Conservation (phyloP, 2,888 invertebrate genomes). For the Agrochola lota region DNA sequence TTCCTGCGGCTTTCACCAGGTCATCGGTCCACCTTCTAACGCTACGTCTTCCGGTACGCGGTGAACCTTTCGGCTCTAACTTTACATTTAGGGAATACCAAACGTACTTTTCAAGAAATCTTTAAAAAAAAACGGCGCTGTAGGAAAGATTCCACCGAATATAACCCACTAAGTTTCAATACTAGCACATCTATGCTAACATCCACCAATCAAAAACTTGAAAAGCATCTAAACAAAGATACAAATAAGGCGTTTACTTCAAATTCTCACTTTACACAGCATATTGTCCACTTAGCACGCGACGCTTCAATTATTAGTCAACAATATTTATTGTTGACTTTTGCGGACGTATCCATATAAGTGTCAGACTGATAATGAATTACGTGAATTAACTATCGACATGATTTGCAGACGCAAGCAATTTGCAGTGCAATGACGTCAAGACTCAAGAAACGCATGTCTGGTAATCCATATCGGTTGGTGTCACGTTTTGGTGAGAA, state of each 20-base stretch:
- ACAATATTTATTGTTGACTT: not conserved
- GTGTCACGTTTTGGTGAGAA: slow-evolving; percentile 19
- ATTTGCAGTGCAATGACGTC: slow-evolving; percentile 30
- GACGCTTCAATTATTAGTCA: slow-evolving; percentile 9
- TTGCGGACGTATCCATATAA: slow-evolving; percentile 25
- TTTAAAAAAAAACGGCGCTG: not conserved
- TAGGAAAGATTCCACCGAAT: not conserved
- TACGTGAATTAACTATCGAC: slow-evolving; percentile 7
- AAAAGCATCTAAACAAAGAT: not conserved
- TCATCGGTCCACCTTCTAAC: no score
- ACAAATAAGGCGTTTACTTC: slow-evolving; percentile 4
- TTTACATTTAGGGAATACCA: no score
- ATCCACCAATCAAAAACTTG: not conserved
- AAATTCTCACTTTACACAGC: not conserved
- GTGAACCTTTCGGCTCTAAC: no score
- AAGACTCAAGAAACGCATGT: slow-evolving; percentile 8
- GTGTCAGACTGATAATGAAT: slow-evolving; percentile 29
- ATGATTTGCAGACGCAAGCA: slow-evolving; percentile 6
- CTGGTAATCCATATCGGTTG: slow-evolving; percentile 15
- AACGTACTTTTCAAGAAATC: not conserved
- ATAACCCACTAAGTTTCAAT: not conserved
- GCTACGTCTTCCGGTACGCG: no score
- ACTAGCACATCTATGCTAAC: not conserved
- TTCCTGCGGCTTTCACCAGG: no score
- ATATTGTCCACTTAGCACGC: slow-evolving; percentile 4